Conservation (phyloP, 2,113 vertebrate species). For the Pterocles burchelli region DNA sequence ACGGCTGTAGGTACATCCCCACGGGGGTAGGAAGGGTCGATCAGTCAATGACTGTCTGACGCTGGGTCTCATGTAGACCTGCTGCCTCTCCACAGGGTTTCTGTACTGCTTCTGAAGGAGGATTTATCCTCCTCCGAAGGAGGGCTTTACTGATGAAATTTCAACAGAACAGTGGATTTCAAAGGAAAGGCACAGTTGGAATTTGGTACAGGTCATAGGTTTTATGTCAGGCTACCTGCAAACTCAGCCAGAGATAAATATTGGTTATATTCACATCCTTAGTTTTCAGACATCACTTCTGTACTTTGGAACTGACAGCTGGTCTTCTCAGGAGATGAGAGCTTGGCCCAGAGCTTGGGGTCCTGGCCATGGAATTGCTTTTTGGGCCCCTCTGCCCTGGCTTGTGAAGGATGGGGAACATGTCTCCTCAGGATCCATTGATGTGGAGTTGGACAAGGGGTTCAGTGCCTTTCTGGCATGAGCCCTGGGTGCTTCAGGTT, state of each 20-base stretch:
- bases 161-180: not conserved
- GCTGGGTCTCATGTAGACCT: not conserved
- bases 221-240: not conserved
- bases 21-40: not conserved
- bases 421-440: not conserved
- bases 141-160: not conserved
- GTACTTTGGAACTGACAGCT: not conserved
- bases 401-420: not conserved
- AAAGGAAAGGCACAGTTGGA: not conserved
- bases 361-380: not conserved
- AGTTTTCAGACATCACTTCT: not conserved
- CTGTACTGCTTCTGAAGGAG: not conserved
- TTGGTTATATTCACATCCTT: not conserved
- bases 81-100: not conserved
- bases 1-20: accelerated
- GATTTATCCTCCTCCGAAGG: not conserved
- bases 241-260: not conserved
- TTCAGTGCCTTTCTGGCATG: not conserved
- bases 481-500: not conserved
- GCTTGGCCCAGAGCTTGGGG: not conserved
- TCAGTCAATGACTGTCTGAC: accelerated
- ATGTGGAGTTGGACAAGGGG: not conserved
- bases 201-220: not conserved
- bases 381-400: not conserved
- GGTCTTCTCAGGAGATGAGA: not conserved